phyloP scores from a whole-genome alignment of 2,113 vertebrate species.

The Cyanoderma ruficeps region DNA sequence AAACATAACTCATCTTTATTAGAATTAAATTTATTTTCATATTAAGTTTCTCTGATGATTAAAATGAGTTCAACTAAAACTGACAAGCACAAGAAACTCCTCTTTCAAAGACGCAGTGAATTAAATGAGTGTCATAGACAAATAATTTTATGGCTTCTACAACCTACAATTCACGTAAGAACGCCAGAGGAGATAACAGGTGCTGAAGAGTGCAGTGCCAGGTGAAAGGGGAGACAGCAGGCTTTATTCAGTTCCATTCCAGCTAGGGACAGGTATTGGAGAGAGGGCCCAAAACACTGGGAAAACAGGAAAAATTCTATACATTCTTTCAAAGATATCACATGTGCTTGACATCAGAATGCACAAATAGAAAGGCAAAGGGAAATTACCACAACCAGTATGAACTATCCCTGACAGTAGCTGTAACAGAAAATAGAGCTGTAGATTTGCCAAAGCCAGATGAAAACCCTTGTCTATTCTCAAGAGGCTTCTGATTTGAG shows the following conservation, averaged over 20 bases:
- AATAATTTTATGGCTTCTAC: not conserved
- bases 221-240: not conserved
- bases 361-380: not conserved
- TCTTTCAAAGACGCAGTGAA: not conserved
- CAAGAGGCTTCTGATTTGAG: not conserved
- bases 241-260: not conserved
- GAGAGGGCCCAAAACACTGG: not conserved
- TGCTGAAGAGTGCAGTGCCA: not conserved
- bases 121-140: not conserved
- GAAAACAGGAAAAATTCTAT: not conserved
- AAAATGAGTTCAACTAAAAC: not conserved
- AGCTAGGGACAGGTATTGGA: not conserved
- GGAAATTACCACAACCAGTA: not conserved
- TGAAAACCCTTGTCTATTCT: not conserved
- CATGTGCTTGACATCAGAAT: not conserved
- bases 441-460: not conserved
- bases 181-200: not conserved
- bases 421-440: not conserved
- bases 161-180: not conserved
- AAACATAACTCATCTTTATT: not conserved
- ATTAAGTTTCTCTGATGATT: not conserved
- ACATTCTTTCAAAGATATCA: not conserved
- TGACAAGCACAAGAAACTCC: not conserved
- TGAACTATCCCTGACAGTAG: not conserved
- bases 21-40: slow-evolving; percentile 21